A percentile compares a stretch with the other conserved stretches of the same genome.
phyloP scores from a whole-genome alignment of 2,888 invertebrate species.

The Microplitis manilae region DNA sequence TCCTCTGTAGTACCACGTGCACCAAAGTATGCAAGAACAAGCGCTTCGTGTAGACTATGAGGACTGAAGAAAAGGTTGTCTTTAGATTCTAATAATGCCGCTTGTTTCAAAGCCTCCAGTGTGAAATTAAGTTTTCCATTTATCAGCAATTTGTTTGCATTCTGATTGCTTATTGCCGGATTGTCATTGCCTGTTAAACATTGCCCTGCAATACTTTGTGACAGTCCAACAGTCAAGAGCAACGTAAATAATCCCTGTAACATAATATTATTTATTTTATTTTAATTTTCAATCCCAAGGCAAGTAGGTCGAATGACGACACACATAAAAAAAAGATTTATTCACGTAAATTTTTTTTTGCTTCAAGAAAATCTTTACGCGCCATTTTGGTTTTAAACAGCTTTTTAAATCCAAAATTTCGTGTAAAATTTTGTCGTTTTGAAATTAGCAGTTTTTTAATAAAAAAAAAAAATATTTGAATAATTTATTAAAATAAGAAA shows the following conservation, averaged over 20 bases:
- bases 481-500: too few relatives aligned
- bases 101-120: conserved; percentile 79
- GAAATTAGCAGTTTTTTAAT: too few relatives aligned
- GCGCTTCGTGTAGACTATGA: conserved; percentile 86
- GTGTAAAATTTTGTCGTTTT: too few relatives aligned
- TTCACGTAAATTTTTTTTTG: too few relatives aligned
- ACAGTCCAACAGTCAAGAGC: conserved; percentile 22
- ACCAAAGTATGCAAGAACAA: conserved; percentile 85
- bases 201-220: conserved; percentile 60
- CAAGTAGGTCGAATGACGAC: too few relatives aligned
- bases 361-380: too few relatives aligned
- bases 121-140: conserved; percentile 80
- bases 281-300: too few relatives aligned
- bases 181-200: conserved; percentile 73
- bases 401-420: too few relatives aligned
- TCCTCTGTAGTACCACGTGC: conserved; percentile 81
- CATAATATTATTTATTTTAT: not conserved
- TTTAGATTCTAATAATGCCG: conserved; percentile 77
- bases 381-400: too few relatives aligned
- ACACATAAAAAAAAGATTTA: too few relatives aligned
- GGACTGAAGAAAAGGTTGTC: conserved; percentile 92
- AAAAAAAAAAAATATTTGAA: too few relatives aligned
- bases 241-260: conserved; percentile 51
- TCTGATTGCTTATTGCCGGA: conserved; percentile 59
- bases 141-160: conserved; percentile 72